phyloP scores from a whole-genome alignment of 2,888 invertebrate genomes.

The Steromphala cineraria region DNA sequence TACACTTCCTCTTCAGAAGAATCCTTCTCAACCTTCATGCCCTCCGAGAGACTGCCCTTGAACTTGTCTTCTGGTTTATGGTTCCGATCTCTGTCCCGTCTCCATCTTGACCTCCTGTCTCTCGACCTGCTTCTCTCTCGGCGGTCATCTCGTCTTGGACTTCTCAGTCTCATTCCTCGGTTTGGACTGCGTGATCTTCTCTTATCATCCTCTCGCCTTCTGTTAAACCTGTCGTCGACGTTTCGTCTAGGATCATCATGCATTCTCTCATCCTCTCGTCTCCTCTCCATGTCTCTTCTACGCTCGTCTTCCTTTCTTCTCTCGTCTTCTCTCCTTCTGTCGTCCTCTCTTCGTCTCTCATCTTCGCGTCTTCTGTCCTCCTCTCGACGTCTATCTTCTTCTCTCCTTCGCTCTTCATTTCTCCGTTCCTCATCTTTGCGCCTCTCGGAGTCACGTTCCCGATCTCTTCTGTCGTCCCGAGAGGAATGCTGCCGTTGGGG shows the following conservation, averaged over 20 bases:
- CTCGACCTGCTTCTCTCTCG: slow-evolving; percentile 40
- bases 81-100: slow-evolving; percentile 35
- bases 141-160: slow-evolving; percentile 3
- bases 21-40: slow-evolving; percentile 82
- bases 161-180: neutral
- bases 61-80: slow-evolving; percentile 76
- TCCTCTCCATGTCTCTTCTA: slow-evolving; percentile 21
- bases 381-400: slow-evolving; percentile 30
- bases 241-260: neutral
- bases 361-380: slow-evolving; percentile 33
- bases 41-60: slow-evolving; percentile 86
- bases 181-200: slow-evolving; percentile 22
- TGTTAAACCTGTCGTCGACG: slow-evolving; percentile 12
- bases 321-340: slow-evolving; percentile 38
- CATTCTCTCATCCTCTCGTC: slow-evolving; percentile 20
- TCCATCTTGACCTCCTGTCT: slow-evolving; percentile 28
- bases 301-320: slow-evolving; percentile 29
- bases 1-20: slow-evolving; percentile 71
- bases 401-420: slow-evolving; percentile 24
- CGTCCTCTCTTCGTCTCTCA: slow-evolving; percentile 34
- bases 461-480: neutral
- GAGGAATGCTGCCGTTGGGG: slow-evolving; percentile 11
- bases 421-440: slow-evolving; percentile 28
- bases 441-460: neutral
- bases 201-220: slow-evolving; percentile 33